Percentiles rank a stretch among this genome's conserved stretches.
Evolutionary conservation across 2,888 invertebrate species (phyloP).

Genomic region (Hedychridium roseum): DNA sequence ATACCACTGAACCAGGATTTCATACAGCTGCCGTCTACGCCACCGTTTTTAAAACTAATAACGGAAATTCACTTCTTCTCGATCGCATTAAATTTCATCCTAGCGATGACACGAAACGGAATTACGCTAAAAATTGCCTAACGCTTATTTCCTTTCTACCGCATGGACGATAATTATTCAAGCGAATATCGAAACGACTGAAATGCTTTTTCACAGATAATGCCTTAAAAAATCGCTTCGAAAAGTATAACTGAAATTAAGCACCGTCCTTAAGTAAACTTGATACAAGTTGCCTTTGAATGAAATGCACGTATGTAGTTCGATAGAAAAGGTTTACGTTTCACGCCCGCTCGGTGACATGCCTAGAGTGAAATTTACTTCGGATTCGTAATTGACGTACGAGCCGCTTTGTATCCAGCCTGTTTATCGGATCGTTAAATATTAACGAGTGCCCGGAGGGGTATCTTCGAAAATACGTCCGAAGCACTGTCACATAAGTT

Average conservation of each 20-base stretch:
- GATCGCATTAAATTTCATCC: constrained; percentile 42
- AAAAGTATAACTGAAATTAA: too few species aligned
- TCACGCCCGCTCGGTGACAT: constrained; percentile 41
- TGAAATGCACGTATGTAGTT: too few species aligned
- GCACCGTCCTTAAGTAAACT: too few species aligned
- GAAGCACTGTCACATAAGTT: constrained; percentile 47
- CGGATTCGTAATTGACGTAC: constrained; percentile 49
- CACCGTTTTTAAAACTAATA: constrained; percentile 39
- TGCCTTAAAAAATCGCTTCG: too few species aligned
- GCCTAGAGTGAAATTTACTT: constrained; percentile 46
- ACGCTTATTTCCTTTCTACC: too few species aligned
- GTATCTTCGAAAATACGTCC: constrained; percentile 32
- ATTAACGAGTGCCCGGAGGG: constrained; percentile 37
- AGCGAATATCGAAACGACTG: too few species aligned
- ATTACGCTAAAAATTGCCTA: too few species aligned
- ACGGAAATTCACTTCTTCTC: constrained; percentile 37
- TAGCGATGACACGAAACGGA: constrained; percentile 36
- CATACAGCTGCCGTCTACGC: constrained; percentile 48
- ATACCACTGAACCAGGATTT: constrained; percentile 49
- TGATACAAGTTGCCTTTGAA: too few species aligned
- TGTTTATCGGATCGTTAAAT: constrained; percentile 41
- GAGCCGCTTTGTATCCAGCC: constrained; percentile 44
- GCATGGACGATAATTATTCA: too few species aligned
- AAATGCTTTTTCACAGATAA: too few species aligned
- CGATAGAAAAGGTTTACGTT: too few species aligned